Evolutionary conservation across 2,797 vertebrate genomes (phyloP).

Genomic region (Spinus pinus): DNA sequence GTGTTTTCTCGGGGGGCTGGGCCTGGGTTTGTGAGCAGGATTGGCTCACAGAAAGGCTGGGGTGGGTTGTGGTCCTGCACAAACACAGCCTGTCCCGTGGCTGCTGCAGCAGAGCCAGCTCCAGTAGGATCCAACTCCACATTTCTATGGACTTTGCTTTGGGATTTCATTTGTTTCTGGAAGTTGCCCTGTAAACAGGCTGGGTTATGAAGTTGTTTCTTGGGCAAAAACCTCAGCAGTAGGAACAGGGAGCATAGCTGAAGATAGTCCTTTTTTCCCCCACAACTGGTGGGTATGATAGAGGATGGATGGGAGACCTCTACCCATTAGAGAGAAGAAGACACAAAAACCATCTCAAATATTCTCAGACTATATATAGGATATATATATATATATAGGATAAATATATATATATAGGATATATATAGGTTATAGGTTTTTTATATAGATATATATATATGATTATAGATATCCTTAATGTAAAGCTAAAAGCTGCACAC

Average conservation of each 20-base stretch:
- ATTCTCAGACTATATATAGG: neutral
- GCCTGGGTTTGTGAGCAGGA: neutral
- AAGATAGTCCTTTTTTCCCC: neutral
- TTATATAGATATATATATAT: no score
- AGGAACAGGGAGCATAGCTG: neutral
- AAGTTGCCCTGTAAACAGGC: neutral
- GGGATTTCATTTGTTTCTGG: neutral
- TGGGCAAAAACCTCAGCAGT: neutral
- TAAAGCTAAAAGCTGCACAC: no score
- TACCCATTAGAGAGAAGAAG: neutral
- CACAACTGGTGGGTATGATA: neutral
- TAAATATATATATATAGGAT: no score
- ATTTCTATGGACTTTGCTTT: rapidly evolving
- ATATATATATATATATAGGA: no score
- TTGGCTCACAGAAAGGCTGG: neutral
- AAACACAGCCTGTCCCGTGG: neutral
- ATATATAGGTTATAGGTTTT: no score
- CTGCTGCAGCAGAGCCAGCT: rapidly evolving
- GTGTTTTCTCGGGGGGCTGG: neutral
- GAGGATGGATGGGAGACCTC: neutral
- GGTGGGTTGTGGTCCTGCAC: neutral
- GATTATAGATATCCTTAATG: no score
- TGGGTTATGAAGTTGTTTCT: neutral
- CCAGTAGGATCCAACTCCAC: rapidly evolving
- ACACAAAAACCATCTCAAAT: neutral